Conservation (phyloP, 2,888 invertebrate genomes). For the Kryphioiulus occultus region DNA sequence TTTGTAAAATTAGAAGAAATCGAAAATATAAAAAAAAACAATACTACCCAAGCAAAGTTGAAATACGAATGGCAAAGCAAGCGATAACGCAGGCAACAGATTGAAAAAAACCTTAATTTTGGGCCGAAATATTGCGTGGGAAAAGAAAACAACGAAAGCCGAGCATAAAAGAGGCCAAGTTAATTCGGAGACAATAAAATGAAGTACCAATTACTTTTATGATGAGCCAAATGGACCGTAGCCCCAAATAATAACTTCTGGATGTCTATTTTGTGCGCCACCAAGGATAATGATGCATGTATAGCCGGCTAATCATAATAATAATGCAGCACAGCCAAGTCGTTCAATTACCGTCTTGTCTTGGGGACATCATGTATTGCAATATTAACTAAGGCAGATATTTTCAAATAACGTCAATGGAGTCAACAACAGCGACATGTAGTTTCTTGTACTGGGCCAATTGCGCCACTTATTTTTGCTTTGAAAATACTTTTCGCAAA, state of each 20-base stretch:
- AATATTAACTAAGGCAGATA: background rate
- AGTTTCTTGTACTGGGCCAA: background rate
- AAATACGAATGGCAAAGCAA: background rate
- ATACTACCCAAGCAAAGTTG: background rate
- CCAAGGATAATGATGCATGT: slow-evolving; percentile 17
- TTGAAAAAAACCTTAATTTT: background rate
- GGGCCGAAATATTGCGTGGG: background rate
- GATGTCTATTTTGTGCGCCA: background rate
- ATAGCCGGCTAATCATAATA: background rate
- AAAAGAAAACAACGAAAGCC: background rate
- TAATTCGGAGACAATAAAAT: slow-evolving; percentile 31
- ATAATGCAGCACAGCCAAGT: background rate
- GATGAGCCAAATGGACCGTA: slow-evolving; percentile 28
- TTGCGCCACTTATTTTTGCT: slow-evolving; percentile 16
- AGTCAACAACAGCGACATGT: background rate
- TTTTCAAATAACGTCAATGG: background rate
- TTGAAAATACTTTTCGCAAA: background rate
- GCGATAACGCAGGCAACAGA: background rate
- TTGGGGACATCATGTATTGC: background rate
- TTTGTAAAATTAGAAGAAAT: background rate
- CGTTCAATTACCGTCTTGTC: background rate
- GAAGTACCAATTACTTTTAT: slow-evolving; percentile 24
- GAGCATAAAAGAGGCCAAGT: background rate
- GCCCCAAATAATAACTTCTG: slow-evolving; percentile 11
- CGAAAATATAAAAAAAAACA: background rate